Conservation (phyloP, 2,113 vertebrate species). For the Formicarius rufipectus region DNA sequence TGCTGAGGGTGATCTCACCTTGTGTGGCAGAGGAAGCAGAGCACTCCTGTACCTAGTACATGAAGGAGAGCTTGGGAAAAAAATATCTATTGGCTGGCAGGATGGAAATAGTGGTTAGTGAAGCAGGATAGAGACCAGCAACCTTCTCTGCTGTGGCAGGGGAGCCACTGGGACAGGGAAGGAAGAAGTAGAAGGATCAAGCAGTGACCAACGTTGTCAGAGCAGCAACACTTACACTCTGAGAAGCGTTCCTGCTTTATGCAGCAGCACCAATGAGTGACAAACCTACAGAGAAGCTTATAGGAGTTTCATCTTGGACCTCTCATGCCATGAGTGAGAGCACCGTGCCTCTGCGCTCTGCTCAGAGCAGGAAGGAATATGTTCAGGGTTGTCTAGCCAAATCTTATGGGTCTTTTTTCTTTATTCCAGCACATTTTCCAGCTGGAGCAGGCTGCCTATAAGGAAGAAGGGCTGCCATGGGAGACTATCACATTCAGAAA, state of each 20-base stretch:
- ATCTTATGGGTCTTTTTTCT: background rate
- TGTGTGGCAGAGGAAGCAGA: background rate
- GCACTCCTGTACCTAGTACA: background rate
- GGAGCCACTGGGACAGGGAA: background rate
- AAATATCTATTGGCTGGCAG: background rate
- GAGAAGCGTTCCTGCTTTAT: background rate
- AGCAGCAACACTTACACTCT: background rate
- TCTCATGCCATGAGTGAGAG: background rate
- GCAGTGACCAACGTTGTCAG: background rate
- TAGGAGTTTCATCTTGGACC: background rate
- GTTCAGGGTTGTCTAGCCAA: background rate
- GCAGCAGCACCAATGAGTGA: background rate
- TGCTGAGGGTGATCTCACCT: background rate
- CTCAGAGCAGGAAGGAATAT: background rate
- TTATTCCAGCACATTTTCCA: slow-evolving; percentile 78
- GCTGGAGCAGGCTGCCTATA: slow-evolving; percentile 77
- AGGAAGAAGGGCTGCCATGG: slow-evolving; percentile 74
- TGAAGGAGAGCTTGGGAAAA: background rate
- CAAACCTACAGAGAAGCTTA: background rate
- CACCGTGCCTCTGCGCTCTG: background rate
- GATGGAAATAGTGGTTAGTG: background rate
- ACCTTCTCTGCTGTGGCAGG: background rate
- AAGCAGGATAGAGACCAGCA: background rate
- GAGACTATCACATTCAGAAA: slow-evolving; percentile 73
- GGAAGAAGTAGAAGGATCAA: background rate